Conservation (phyloP, 2,888 invertebrate genomes). For the Nasonovia ribisnigri region DNA sequence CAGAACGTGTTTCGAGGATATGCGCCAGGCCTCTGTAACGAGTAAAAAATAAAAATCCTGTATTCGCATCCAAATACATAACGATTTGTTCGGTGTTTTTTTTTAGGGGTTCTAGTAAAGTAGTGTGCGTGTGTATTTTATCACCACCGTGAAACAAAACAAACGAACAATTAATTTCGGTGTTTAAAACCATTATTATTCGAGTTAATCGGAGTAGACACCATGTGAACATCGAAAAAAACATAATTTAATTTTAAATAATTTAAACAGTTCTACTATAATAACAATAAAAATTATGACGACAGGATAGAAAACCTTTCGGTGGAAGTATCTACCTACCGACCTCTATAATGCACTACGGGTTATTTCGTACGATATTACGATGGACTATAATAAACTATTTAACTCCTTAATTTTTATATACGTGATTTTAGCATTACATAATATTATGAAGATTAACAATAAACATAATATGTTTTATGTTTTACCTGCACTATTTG, state of each 20-base stretch:
- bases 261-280: not conserved
- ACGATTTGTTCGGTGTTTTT: not conserved
- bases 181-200: not conserved
- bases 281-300: not conserved
- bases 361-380: not conserved
- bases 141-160: not conserved
- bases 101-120: not conserved
- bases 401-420: not conserved
- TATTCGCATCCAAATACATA: not conserved
- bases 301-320: not conserved
- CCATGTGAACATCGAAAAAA: not conserved
- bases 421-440: not conserved
- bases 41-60: not conserved
- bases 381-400: not conserved
- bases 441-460: not conserved
- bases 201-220: not conserved
- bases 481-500: not conserved
- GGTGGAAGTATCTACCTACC: no score
- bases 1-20: not conserved
- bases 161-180: not conserved
- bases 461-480: not conserved
- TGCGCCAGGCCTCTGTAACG: not conserved
- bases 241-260: not conserved
- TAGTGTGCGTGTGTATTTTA: not conserved
- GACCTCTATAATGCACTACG: not conserved